Base-by-base conservation (phyloP, 2,113 vertebrate species). In the Grus americana region DNA sequence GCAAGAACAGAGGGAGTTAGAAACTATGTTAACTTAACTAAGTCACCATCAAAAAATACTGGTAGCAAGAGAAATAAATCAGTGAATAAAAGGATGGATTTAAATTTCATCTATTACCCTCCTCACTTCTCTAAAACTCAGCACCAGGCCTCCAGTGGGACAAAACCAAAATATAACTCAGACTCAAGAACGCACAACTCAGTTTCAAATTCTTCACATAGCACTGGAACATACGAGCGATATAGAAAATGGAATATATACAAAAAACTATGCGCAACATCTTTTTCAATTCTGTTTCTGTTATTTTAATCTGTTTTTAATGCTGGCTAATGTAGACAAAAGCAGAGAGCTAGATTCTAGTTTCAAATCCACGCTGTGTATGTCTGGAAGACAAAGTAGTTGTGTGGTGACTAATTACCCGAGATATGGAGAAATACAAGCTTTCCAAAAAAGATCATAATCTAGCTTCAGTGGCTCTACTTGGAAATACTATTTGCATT, bases 61-160 rank as follows among this genome's bases (percentile, higher is more conserved):
- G 0, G 54, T 27, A 82, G 26, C 26, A 72, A 32, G 11, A 92
- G 32, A 76, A 90, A 72, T n/a, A 70, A 59, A 79, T 32, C 36
- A 76, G 23, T 26, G 24, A 74, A 55, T 23, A 75, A 84, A 88
- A 71, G 0, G 0, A 89, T 16, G 16, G 21, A 57, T 92, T 73
- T 88, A 86, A 59, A 92, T 76, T 73, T 89, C 24, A 66, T 30
- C 40, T 5, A 12, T 49, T 86, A 66, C 8, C 4, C 3, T 70
- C 50, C 46, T 62, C 19, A 46, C 27, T n/a, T 90, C 30, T 68
- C 44, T 61, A 62, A 68, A 72, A 52, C 36, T 65, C 71, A 54
- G 10, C 21, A 57, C 6, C 0, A 0, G 47, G 14, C 4, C n/a
- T 71, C 1, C 0, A 72, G 14, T 44, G 15, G 30, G 72, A 75